Evolutionary conservation across 35 echinoderm and acorn worm genomes (phyloP).

Genomic region (Heliocidaris erythrogramma): DNA sequence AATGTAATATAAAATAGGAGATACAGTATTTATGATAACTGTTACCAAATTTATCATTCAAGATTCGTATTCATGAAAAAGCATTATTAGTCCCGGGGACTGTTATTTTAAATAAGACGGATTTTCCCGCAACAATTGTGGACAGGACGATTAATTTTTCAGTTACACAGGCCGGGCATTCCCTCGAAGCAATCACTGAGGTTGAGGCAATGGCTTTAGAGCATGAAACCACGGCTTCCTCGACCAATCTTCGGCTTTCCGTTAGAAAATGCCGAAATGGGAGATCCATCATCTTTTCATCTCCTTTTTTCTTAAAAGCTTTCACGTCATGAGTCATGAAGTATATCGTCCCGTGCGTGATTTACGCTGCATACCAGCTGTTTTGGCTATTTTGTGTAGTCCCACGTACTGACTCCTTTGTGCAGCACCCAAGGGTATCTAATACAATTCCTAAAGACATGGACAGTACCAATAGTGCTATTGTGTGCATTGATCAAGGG

Average conservation of each 20-base stretch:
- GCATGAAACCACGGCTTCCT: background rate
- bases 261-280: slow-evolving; percentile 16
- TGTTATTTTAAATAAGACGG: background rate
- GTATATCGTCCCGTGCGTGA: background rate
- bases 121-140: background rate
- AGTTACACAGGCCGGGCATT: background rate
- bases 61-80: too few relatives aligned
- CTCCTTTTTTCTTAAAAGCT: background rate
- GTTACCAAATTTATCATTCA: too few relatives aligned
- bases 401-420: background rate
- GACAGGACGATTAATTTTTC: slow-evolving; percentile 10
- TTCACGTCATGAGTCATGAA: background rate
- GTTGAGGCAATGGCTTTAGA: slow-evolving; percentile 15
- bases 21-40: too few relatives aligned
- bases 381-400: background rate
- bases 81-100: too few relatives aligned
- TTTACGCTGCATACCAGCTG: background rate
- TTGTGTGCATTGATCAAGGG: too few relatives aligned
- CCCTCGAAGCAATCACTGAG: background rate
- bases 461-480: too few relatives aligned
- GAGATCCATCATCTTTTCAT: slow-evolving; percentile 10
- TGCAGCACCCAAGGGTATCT: too few relatives aligned
- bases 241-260: slow-evolving; percentile 1
- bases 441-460: too few relatives aligned
- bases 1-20: too few relatives aligned